Conservation (phyloP, 2,797 vertebrate genomes). For the Manis javanica region DNA sequence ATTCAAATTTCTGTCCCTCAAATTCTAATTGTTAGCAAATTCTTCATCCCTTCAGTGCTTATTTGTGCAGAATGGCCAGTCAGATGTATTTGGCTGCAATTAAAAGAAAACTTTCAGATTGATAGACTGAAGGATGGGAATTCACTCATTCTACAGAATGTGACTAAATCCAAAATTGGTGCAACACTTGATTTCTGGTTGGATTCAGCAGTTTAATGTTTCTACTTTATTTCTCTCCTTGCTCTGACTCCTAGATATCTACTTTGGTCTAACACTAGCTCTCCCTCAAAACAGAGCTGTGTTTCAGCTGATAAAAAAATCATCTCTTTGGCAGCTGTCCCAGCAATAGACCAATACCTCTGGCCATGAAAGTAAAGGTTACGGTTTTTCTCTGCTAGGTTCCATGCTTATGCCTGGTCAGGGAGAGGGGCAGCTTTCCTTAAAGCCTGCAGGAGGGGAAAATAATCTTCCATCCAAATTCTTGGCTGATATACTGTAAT, state of each 20-base stretch:
- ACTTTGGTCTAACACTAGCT: background rate
- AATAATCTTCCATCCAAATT: background rate
- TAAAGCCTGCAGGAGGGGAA: background rate
- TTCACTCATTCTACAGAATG: background rate
- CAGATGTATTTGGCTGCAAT: background rate
- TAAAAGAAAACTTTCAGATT: background rate
- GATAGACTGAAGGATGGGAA: background rate
- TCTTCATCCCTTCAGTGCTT: background rate
- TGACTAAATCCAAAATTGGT: background rate
- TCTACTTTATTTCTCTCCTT: background rate
- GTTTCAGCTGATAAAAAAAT: background rate
- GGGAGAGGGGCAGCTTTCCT: background rate
- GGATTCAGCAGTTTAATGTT: background rate
- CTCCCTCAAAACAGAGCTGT: background rate
- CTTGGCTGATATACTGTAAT: background rate
- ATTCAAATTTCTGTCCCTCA: background rate
- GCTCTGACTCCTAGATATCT: background rate
- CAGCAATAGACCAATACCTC: accelerated
- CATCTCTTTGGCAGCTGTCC: background rate
- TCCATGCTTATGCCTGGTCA: accelerated
- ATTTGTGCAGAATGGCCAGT: background rate
- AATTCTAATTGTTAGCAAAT: background rate
- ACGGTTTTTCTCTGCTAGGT: background rate
- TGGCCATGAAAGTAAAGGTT: background rate
- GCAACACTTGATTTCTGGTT: background rate